Base-by-base conservation (phyloP, 2,797 vertebrate species). In the Poeciliopsis infans region DNA sequence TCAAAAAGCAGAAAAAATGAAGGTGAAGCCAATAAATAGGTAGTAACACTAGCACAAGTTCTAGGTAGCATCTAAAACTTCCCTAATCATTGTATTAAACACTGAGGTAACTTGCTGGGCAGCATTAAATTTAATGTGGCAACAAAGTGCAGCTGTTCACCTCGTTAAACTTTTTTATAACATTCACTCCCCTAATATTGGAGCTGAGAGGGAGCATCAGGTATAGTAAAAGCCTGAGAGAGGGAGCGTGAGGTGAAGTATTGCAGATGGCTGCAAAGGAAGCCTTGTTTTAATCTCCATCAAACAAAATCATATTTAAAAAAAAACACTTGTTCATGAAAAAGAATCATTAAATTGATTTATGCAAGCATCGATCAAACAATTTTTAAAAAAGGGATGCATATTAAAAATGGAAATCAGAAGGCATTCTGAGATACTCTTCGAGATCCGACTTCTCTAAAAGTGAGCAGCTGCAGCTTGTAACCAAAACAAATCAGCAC, bases 81-180 rank as follows among this genome's bases (percentile, higher is more conserved):
- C 88, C 90, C 59, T 91, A 91, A 94, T 88, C 46, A 69, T 88
- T 77, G 70, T 83, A 90, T 93, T 91, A 91, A 93, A 92, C 86
- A 90, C 87, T 85, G 74, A 89, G 83, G 82, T 72, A 46, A 77
- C 75, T 75, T 39, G 77, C 81, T 82, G 69, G 89, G 91, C 57
- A 36, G 71, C 86, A 92, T 91, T 87, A 91, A 90, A 70, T 91
- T 90, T 92, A 88, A 92, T 80, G 41, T 55, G 53, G 76, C 81
- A 88, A 83, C 83, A 82, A 83, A 91, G 81, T 28, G 73, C 72
- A 88, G 80, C 79, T 76, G 80, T 85, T 84, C 45, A 33, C 70
- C 77, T 76, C 73, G 20, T 76, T 73, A 81, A 82, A 73, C 73
- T 16, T 72, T 61, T 81, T 51, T 61, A 82, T 46, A 45, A 74